Percentiles rank a stretch among this genome's conserved stretches.
Evolutionary conservation across 1,140 invertebrate species (phyloP).

Genomic region (Semibalanus balanoides): DNA sequence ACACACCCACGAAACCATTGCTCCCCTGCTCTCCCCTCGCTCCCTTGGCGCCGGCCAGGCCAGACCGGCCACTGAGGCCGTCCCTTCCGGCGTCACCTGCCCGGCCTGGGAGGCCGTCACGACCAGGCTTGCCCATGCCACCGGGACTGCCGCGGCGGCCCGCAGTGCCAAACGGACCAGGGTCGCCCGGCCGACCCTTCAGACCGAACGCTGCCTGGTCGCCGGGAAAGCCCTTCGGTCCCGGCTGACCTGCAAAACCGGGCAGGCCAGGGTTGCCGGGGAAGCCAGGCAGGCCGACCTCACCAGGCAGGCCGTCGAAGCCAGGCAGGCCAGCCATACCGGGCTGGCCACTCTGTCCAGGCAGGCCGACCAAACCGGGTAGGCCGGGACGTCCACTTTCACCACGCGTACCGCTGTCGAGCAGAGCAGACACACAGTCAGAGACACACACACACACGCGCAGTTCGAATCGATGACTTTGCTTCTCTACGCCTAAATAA

Average conservation of each 20-base stretch:
- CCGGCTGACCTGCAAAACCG: constrained; percentile 52
- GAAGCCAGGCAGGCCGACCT: constrained; percentile 21
- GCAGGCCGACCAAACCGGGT: too few relatives aligned
- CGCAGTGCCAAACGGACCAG: constrained; percentile 7
- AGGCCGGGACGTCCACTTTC: constrained; percentile 28
- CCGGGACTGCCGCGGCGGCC: constrained; percentile 3
- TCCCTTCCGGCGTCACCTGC: constrained; percentile 6
- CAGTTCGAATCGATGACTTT: too few relatives aligned
- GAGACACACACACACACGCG: too few relatives aligned
- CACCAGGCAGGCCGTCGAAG: constrained; percentile 41
- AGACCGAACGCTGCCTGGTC: constrained; percentile 15
- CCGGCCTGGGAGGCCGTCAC: neutral
- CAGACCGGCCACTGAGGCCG: constrained; percentile 12
- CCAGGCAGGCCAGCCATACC: constrained; percentile 36
- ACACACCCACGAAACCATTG: constrained; percentile 9
- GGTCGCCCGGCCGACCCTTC: constrained; percentile 3
- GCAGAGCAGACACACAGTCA: neutral
- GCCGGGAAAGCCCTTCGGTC: constrained; percentile 21
- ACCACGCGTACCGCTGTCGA: constrained; percentile 13
- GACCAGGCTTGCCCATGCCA: neutral
- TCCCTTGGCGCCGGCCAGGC: constrained; percentile 8
- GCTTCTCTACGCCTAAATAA: too few relatives aligned
- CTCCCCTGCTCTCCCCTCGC: constrained; percentile 7
- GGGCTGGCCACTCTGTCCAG: neutral
- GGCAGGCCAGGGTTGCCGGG: constrained; percentile 32